phyloP scores from a whole-genome alignment of 2,888 invertebrate genomes.

The Diaphora mendica region DNA sequence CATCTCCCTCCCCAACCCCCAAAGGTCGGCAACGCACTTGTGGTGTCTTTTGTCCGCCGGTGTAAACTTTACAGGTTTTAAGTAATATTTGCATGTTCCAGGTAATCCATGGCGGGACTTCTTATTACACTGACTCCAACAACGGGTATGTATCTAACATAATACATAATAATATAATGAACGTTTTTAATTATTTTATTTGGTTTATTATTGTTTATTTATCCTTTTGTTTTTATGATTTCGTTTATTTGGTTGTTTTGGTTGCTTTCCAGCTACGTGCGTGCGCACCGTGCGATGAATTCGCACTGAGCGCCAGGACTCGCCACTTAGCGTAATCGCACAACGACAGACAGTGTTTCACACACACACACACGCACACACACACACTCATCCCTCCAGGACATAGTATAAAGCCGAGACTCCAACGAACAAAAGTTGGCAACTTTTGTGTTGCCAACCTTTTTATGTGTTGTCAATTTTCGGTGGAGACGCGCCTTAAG shows the following conservation, averaged over 20 bases:
- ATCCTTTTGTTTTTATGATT: slow-evolving; percentile 23
- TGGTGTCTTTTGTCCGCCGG: too few species aligned
- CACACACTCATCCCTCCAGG: neutral
- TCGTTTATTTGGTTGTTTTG: slow-evolving; percentile 42
- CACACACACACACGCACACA: slow-evolving; percentile 11
- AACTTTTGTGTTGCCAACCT: too few species aligned
- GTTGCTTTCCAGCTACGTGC: slow-evolving; percentile 48
- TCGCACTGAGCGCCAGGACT: slow-evolving; percentile 45
- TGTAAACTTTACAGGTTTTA: neutral
- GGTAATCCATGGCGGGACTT: slow-evolving; percentile 65
- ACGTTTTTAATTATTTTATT: neutral
- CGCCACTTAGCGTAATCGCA: slow-evolving; percentile 21
- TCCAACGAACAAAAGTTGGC: too few species aligned
- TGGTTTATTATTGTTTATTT: neutral
- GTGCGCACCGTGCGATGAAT: slow-evolving; percentile 47
- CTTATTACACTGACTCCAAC: slow-evolving; percentile 30
- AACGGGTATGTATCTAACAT: slow-evolving; percentile 49
- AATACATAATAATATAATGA: neutral
- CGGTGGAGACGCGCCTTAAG: too few species aligned
- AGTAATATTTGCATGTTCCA: slow-evolving; percentile 40
- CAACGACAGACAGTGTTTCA: slow-evolving; percentile 4
- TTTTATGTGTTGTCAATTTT: too few species aligned
- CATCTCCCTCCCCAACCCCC: too few species aligned
- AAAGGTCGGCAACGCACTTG: too few species aligned
- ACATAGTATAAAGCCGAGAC: neutral